Base-by-base conservation (phyloP, 1,140 invertebrate genomes). In the Myzus persicae region DNA sequence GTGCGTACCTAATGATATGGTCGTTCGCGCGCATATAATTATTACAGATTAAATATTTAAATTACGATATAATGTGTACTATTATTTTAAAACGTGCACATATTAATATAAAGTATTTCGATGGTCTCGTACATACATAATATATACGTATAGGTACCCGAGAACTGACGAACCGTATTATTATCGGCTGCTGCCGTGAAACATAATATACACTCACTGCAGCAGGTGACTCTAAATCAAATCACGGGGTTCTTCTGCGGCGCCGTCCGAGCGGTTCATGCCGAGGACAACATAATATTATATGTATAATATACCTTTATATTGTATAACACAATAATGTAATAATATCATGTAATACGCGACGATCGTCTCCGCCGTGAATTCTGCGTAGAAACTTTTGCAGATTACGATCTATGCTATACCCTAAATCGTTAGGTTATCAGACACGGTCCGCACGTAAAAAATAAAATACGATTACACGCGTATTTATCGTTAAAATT, bases 151-250 rank as follows among this genome's bases (percentile, higher is more conserved):
- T n/a, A n/a, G n/a, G n/a, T n/a, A n/a, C n/a, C n/a, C n/a, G n/a
- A n/a, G n/a, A n/a, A n/a, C n/a, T n/a, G n/a, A 44, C 84, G 31
- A 85, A n/a, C 42, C 84, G 84, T 85, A 85, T 85, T 85, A 85
- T 85, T 85, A 85, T 44, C 42, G 84, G 40, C 5, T n/a, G 40
- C 42, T 42, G 42, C 24, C 31, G 24, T 42, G 26, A 4, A 42
- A 42, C 9, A 44, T 44, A 44, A 82, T 40, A 82, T 18, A 48
- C 2, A 48, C 46, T 0, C 8, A 44, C 36, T 40, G 18, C 7
- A n/a, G 76, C 22, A 38, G 3, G 8, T 42, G 22, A 24, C 82
- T 11, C 9, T 24, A 2, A 7, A 22, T 42, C 9, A 26, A 84
- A 76, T 76, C 8, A 31, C 40, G 40, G 9, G 38, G 24, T 84